Conservation (phyloP, 2,888 invertebrate species). For the Orgyia antiqua region DNA sequence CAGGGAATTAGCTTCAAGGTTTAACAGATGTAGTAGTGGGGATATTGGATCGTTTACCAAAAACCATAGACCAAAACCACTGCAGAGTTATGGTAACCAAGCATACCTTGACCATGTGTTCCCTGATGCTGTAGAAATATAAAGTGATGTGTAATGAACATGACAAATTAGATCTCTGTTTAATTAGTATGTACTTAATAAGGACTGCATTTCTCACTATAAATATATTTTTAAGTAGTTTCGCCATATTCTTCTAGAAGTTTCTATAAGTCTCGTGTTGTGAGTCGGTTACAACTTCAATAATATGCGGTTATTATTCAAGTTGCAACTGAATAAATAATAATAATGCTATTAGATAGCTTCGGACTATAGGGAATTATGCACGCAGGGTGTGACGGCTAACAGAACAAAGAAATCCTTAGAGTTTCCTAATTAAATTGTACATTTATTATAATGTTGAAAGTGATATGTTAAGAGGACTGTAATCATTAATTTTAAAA, state of each 20-base stretch:
- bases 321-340: no score
- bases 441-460: no score
- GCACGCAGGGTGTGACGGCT: conserved; percentile 14
- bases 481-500: no score
- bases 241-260: conserved; percentile 33
- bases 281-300: no score
- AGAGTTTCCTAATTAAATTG: conserved; percentile 17
- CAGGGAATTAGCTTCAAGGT: conserved; percentile 64
- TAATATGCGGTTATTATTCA: no score
- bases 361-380: conserved; percentile 18
- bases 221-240: conserved; percentile 34
- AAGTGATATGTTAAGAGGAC: no score
- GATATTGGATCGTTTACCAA: conserved; percentile 41
- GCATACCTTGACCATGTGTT: conserved; percentile 81
- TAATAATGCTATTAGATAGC: conserved; percentile 18
- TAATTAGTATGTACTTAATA: conserved; percentile 26
- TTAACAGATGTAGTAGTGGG: conserved; percentile 51
- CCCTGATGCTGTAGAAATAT: conserved; percentile 74
- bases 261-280: conserved; percentile 14
- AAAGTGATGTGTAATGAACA: conserved; percentile 25
- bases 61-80: conserved; percentile 75
- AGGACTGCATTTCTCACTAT: conserved; percentile 29
- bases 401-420: conserved; percentile 8
- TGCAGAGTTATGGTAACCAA: conserved; percentile 78
- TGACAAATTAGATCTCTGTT: conserved; percentile 29